Conservation (phyloP, 2,113 vertebrate species). For the Notiomystis cincta region DNA sequence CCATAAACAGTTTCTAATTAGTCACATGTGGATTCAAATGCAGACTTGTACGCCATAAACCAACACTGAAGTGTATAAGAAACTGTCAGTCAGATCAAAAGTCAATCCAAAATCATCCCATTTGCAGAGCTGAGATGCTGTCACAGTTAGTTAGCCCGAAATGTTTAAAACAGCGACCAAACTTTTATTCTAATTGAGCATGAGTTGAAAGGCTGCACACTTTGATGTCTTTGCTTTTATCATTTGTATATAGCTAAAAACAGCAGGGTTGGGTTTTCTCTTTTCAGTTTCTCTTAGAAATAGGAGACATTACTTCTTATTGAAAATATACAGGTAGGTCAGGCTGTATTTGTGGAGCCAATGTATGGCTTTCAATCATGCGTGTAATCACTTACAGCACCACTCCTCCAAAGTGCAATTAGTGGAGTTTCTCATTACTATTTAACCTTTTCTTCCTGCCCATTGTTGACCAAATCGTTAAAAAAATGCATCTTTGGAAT, state of each 20-base stretch:
- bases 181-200: constrained; percentile 86
- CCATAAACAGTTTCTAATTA: constrained; percentile 81
- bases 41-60: constrained; percentile 70
- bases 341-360: constrained; percentile 47
- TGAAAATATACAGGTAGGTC: constrained; percentile 79
- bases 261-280: neutral
- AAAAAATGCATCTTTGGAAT: neutral
- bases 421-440: constrained; percentile 14
- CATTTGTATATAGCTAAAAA: constrained; percentile 80
- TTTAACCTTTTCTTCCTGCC: constrained; percentile 44
- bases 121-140: constrained; percentile 76
- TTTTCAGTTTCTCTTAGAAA: constrained; percentile 23
- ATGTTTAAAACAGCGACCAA: constrained; percentile 83
- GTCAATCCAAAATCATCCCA: constrained; percentile 76
- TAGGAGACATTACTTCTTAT: constrained; percentile 58
- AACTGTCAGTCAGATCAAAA: constrained; percentile 85
- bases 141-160: constrained; percentile 79
- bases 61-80: constrained; percentile 80
- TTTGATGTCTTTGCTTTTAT: constrained; percentile 83
- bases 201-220: constrained; percentile 78
- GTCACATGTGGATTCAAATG: constrained; percentile 77
- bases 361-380: constrained; percentile 35
- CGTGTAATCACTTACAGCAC: constrained; percentile 51
- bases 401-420: constrained; percentile 36
- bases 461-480: neutral